Evolutionary conservation across 2,797 vertebrate species (phyloP).

Genomic region (Spheniscus humboldti): DNA sequence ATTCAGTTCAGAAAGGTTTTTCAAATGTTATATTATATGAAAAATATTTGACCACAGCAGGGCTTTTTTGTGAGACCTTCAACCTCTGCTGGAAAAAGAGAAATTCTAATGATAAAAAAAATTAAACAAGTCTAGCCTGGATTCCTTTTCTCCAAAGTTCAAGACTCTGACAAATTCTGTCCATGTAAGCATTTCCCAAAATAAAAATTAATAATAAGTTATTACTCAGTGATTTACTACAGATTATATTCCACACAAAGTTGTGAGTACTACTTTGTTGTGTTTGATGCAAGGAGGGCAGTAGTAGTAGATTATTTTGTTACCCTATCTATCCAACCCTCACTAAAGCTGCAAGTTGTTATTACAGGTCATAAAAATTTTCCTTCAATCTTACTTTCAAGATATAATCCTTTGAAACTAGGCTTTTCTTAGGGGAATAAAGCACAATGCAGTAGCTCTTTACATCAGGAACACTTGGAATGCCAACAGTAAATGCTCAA

Average conservation of each 20-base stretch:
- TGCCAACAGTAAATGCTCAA: neutral
- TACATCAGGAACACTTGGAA: neutral
- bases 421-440: neutral
- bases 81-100: neutral
- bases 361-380: neutral
- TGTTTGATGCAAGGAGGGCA: neutral
- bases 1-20: neutral
- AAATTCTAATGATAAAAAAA: neutral
- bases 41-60: neutral
- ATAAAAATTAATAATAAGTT: neutral
- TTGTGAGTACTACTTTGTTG: neutral
- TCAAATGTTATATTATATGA: neutral
- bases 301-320: neutral
- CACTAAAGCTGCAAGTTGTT: neutral
- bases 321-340: neutral
- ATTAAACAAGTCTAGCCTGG: neutral
- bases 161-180: neutral
- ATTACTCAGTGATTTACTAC: neutral
- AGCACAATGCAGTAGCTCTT: neutral
- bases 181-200: neutral
- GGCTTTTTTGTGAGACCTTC: neutral
- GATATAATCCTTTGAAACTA: neutral
- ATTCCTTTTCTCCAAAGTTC: neutral
- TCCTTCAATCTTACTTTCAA: neutral
- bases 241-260: neutral